These are phyloP conservation scores for Chamaea fasciata DNA, from an alignment of 2,113 vertebrate genomes.

Conservation along the genomic window DNA sequence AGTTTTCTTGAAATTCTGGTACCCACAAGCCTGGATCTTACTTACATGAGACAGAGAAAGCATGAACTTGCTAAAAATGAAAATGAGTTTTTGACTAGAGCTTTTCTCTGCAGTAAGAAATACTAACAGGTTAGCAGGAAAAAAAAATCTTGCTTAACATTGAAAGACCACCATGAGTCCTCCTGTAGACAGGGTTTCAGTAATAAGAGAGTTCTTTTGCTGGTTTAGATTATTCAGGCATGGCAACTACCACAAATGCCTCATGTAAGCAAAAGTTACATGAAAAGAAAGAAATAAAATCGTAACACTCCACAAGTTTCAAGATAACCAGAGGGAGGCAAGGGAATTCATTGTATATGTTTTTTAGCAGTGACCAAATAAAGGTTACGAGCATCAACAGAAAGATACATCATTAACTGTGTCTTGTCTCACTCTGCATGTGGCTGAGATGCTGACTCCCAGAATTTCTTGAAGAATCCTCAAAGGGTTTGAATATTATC, in stretches of 20 bases:
- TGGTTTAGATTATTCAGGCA: neutral
- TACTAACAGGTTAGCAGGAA: neutral
- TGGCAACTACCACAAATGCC: neutral
- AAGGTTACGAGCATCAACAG: conserved; percentile 19
- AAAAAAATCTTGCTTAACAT: neutral
- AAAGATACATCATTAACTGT: conserved; percentile 19
- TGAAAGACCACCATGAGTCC: neutral
- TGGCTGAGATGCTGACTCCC: neutral
- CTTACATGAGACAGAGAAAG: neutral
- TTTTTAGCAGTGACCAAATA: conserved; percentile 50
- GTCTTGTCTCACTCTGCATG: conserved; percentile 54
- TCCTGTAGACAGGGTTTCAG: neutral
- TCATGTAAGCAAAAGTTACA: neutral
- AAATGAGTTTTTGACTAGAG: neutral
- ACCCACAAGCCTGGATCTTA: neutral
- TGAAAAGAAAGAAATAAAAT: neutral
- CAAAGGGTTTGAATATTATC: neutral
- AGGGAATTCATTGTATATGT: conserved; percentile 42
- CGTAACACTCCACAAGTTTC: neutral
- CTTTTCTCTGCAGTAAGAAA: neutral
- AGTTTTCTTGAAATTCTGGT: neutral
- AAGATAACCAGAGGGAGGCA: conserved; percentile 43
- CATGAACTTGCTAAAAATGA: neutral
- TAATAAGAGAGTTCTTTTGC: conserved; percentile 15
- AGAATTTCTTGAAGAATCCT: neutral